Evolutionary conservation across 2,797 vertebrate genomes (phyloP), one percentile per base, ranked within the genome.

Genomic region (Enteromius afrohamiltoni): DNA sequence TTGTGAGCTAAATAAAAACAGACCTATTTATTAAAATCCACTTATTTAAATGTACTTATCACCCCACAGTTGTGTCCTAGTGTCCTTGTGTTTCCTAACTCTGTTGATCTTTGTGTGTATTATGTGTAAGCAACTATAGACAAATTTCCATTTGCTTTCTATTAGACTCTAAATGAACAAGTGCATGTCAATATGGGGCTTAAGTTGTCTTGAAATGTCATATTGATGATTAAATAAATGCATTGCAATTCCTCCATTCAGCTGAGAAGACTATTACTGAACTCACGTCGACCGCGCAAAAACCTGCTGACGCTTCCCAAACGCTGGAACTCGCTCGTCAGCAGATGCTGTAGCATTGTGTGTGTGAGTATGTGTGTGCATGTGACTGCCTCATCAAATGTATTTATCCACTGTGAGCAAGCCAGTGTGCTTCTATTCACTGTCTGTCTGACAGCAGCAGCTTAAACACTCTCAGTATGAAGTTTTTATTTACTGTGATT

Each of bases 221-320:
- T 79, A 84, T 86, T 85, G 86, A 87, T 82, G 71, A 82, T 42
- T 76, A 78, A 74, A 86, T 85, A 86, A 86, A 86, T 88, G 77
- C 78, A 77, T 79, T 80, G 67, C 70, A 64, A 77, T 85, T 51
- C 49, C 37, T 86, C 29, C 40, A 6, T 83, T 86, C 70, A 82
- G 83, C 76, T 78, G 83, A 82, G 77, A 82, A 81, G 76, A 87
- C 70, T 86, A 82, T 83, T 86, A 79, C 85, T 76, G 64, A 86
- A 88, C 83, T 86, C 84, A 69, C 73, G 45, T 82, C 85, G 51
- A 68, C 73, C 60, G 68, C 23, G 76, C 62, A 34, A 76, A 82
- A 82, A 80, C 84, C 88, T 86, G 82, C 87, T 89, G 79, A 89
- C 67, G 70, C 82, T 80, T 51, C 75, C 69, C 82, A 83, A 87